These are phyloP conservation scores for Drosophila nigricruria DNA, from an alignment of 2,888 invertebrate species.

Conservation along the genomic window DNA sequence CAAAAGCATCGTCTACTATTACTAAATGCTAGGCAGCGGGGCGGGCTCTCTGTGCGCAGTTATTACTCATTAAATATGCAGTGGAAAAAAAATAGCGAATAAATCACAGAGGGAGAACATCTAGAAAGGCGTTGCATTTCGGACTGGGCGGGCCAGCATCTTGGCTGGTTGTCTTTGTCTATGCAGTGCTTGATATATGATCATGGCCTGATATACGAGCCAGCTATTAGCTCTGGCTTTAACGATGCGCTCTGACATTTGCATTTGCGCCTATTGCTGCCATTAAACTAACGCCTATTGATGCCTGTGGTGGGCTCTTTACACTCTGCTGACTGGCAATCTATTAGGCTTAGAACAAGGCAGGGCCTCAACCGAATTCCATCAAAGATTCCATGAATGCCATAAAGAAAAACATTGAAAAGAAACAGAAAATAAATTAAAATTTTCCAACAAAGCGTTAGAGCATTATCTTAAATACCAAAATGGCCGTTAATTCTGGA, in stretches of 20 bases:
- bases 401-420: constrained; percentile 13
- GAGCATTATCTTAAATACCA: constrained; percentile 48
- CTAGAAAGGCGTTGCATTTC: constrained; percentile 31
- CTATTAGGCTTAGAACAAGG: constrained; percentile 35
- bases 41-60: constrained; percentile 17
- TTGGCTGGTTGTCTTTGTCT: constrained; percentile 28
- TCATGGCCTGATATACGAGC: constrained; percentile 60
- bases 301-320: constrained; percentile 21
- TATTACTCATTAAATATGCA: constrained; percentile 62
- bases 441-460: constrained; percentile 46
- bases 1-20: constrained; percentile 38
- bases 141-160: constrained; percentile 4
- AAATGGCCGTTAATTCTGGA: constrained; percentile 55
- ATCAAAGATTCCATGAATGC: constrained; percentile 31
- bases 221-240: constrained; percentile 63
- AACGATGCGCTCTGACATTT: constrained; percentile 58
- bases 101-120: constrained; percentile 54
- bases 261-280: constrained; percentile 31
- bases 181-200: constrained; percentile 49
- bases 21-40: constrained; percentile 29
- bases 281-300: constrained; percentile 21
- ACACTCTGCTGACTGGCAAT: constrained; percentile 36
- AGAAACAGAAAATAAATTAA: constrained; percentile 51
- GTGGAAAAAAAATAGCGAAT: constrained; percentile 53
- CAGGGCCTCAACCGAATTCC: constrained; percentile 27